phyloP scores from a whole-genome alignment of 2,797 vertebrate species.

The Pseudochirops corinnae region DNA sequence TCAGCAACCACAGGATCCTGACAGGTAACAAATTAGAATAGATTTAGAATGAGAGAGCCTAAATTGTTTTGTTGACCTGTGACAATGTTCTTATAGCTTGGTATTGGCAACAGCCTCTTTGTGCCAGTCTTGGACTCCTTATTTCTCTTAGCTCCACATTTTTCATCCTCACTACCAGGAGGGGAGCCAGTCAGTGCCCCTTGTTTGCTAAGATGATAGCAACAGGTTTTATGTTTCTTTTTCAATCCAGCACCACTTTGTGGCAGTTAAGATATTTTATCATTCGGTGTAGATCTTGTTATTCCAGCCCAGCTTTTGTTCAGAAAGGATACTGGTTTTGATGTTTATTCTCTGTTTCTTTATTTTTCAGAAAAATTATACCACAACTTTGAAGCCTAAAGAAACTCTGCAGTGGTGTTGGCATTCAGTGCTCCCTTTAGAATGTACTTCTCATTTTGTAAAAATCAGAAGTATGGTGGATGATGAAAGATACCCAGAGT shows the following conservation, averaged over 20 bases:
- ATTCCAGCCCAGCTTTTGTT: background rate
- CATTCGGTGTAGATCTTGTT: background rate
- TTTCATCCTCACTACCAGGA: background rate
- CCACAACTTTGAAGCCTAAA: slow-evolving; percentile 62
- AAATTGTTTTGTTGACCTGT: background rate
- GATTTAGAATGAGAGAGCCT: background rate
- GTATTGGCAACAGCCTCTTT: background rate
- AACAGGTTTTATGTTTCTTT: background rate
- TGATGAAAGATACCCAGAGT: background rate
- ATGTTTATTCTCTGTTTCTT: background rate
- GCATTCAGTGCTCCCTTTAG: slow-evolving; percentile 84
- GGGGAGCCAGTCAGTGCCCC: background rate
- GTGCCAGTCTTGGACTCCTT: background rate
- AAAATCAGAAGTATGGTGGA: slow-evolving; percentile 80
- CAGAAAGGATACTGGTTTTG: background rate
- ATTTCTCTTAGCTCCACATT: background rate
- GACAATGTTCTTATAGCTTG: background rate
- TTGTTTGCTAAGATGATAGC: background rate
- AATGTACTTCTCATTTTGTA: slow-evolving; percentile 83
- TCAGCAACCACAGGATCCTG: background rate
- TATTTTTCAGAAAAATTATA: slow-evolving; percentile 80
- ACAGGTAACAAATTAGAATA: background rate
- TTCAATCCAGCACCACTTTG: background rate
- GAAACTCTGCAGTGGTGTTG: slow-evolving; percentile 80
- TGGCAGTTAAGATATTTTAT: background rate